phyloP scores from a whole-genome alignment of 1,140 invertebrate genomes.

The Euwallacea fornicatus region DNA sequence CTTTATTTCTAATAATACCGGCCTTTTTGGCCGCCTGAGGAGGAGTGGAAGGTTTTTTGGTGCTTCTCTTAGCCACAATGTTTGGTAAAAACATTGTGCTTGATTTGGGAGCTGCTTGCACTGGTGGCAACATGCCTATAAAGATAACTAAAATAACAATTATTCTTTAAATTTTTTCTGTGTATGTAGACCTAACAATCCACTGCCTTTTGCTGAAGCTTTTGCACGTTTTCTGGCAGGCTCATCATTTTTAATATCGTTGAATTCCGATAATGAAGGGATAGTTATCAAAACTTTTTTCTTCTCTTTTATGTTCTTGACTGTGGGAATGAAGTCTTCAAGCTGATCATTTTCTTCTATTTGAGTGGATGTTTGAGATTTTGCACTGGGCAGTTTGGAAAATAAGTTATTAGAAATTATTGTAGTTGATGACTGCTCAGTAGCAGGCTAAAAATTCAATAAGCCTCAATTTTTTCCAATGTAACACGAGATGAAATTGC shows the following conservation, averaged over 20 bases:
- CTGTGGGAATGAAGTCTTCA: conserved; percentile 48
- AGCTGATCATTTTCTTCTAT: conserved; percentile 41
- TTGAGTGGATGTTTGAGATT: conserved; percentile 7
- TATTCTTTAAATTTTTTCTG: no score
- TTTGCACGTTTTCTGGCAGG: conserved; percentile 39
- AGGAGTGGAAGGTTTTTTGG: neutral
- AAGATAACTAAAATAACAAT: neutral
- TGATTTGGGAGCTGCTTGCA: conserved; percentile 40
- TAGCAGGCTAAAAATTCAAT: no score
- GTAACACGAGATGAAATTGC: neutral
- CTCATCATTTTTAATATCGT: conserved; percentile 41
- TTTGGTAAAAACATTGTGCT: conserved; percentile 45
- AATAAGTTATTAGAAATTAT: conserved; percentile 4
- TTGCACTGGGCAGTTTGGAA: conserved; percentile 24
- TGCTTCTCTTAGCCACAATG: conserved; percentile 27
- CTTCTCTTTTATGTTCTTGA: conserved; percentile 41
- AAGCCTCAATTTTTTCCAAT: neutral
- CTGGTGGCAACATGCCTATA: conserved; percentile 43
- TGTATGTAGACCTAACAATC: conserved; percentile 26
- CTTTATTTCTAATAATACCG: conserved; percentile 12
- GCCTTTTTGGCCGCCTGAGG: conserved; percentile 3
- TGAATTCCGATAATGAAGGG: conserved; percentile 46
- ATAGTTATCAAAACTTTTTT: conserved; percentile 47
- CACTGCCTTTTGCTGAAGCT: conserved; percentile 40
- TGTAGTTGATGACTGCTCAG: neutral